These are phyloP conservation scores for Plotosus lineatus DNA, from an alignment of 2,113 vertebrate species.

Conservation along the genomic window DNA sequence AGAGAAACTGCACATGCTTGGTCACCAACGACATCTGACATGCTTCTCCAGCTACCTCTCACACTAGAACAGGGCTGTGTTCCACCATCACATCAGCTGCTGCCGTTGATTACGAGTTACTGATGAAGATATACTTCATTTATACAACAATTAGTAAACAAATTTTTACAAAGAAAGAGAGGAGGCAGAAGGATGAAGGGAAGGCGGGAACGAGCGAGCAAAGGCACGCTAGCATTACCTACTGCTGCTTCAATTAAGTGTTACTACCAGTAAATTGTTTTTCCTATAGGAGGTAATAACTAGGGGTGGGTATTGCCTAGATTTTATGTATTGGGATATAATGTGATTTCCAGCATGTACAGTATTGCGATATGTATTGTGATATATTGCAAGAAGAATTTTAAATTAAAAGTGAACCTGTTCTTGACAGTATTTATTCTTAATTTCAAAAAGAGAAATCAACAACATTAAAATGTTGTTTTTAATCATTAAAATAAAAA, in stretches of 20 bases:
- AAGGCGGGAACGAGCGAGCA: neutral
- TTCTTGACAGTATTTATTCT: too few species aligned
- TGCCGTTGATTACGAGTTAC: neutral
- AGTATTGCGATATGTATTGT: too few species aligned
- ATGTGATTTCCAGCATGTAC: too few species aligned
- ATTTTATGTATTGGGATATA: too few species aligned
- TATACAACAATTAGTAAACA: neutral
- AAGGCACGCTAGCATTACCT: neutral
- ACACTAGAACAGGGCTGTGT: neutral
- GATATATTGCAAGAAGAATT: too few species aligned
- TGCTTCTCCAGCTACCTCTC: neutral
- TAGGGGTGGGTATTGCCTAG: too few species aligned
- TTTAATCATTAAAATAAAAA: too few species aligned
- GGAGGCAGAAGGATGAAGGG: neutral
- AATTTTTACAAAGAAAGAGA: neutral
- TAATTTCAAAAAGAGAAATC: too few species aligned
- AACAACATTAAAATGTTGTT: too few species aligned
- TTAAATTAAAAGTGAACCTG: too few species aligned
- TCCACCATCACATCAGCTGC: neutral
- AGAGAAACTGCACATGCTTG: neutral
- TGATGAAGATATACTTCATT: constrained; percentile 7
- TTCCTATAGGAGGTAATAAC: neutral
- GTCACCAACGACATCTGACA: neutral
- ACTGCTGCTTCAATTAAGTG: neutral
- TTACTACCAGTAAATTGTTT: neutral